Base-by-base conservation (phyloP, 2,888 invertebrate genomes). In the Drosophila borealis region DNA sequence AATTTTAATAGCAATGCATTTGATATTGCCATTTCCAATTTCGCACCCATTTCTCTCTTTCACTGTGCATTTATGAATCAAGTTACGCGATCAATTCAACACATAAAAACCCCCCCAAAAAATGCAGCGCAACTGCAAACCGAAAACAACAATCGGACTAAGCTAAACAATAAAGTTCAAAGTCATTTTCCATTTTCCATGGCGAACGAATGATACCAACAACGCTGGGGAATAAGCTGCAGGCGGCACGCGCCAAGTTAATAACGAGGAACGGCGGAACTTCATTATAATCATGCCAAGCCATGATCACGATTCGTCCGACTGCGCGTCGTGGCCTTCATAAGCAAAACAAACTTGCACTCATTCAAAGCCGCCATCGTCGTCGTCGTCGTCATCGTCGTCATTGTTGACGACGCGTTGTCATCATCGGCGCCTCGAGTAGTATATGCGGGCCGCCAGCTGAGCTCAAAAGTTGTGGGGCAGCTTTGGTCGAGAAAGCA, bases 111-210 rank as follows among this genome's bases (percentile, higher is more conserved):
- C 33, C 33, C 21, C 39, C 44, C 33, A 17, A 69, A 53, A 57
- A 59, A 56, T 36, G 8, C 55, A 45, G 48, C 37, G 42, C 55
- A 63, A 41, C 19, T 41, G 48, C 19, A 84, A 80, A 80, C 89
- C 84, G 83, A 44, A 33, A 46, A 33, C 42, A 45, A 46, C 63
- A 63, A 49, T 21, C 56, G 50, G 34, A 67, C 59, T 56, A 46
- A 72, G 25, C 44, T 69, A 74, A 69, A 82, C 89, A 89, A 83
- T 88, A 89, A 87, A 89, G 85, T 85, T 85, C 85, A 85, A 89
- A 85, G 90, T 85, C 85, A 89, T 86, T 89, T 85, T 68, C 57
- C 83, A 70, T 61, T 70, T 64, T 55, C 34, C 67, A 59, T 45
- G 54, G 69, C 55, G 36, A 57, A 63, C 36, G 62, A 56, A 14